Base-by-base conservation (phyloP, 2,797 vertebrate genomes). In the Limosa lapponica region DNA sequence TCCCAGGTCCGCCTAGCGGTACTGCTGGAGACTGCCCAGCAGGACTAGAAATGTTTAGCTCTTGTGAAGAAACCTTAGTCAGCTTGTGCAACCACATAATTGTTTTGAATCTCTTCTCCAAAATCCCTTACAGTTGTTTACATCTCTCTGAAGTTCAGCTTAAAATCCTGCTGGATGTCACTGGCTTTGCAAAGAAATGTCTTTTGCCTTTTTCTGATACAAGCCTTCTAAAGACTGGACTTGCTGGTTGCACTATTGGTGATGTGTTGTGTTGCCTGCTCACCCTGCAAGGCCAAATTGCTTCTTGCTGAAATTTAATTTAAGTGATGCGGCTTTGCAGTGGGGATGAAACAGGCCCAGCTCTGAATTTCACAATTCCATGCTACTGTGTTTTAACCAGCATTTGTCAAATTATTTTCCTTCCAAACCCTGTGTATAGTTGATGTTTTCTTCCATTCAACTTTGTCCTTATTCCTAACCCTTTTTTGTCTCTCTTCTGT, bases 71-170 rank as follows among this genome's bases (percentile, higher is more conserved):
- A 80, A 54, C 58, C 54, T 88, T 71, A 71, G 28, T 55, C 58
- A 79, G 81, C 87, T 96, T 20, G 25, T 94, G 61, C 71, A 94
- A 67, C 37, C 65, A 72, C 57, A 22, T 44, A 55, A 88, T 27
- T 86, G 27, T 91, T 91, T 89, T 85, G 64, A 71, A 92, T 34
- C 25, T 80, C 28, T 89, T 83, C 58, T 88, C 66, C 55, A 51
- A 87, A 86, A 62, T 82, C 57, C 39, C 11, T 92, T 11, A 2
- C 22, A 6, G 66, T 78, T 91, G 67, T 85, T 94, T 87, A 80
- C n/a, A 62, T 67, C 18, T 85, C 71, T 82, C 61, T 82, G 36
- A 82, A 86, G 49, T 78, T 82, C 70, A 87, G 46, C 52, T 37
- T 8, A 57, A 93, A 85, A 81, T 75, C 36, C 14, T 86, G 3